Conservation (phyloP, 2,888 invertebrate species). For the Torymus texanus region DNA sequence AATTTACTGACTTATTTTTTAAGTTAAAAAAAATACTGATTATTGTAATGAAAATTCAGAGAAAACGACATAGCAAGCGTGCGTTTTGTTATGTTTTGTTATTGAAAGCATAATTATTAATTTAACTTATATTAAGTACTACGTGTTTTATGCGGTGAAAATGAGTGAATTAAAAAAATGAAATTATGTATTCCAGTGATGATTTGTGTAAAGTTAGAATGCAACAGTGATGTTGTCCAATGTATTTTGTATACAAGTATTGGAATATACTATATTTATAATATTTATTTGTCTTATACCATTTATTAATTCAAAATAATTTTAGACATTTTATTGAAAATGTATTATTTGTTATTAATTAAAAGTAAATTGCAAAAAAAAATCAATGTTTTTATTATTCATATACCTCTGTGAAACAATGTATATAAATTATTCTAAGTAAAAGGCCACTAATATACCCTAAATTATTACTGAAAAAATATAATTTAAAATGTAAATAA, state of each 20-base stretch:
- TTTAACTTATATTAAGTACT: slow-evolving; percentile 3
- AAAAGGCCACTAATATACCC: slow-evolving; percentile 12
- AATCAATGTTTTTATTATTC: slow-evolving; percentile 37
- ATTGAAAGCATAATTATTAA: not conserved
- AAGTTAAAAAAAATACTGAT: not conserved
- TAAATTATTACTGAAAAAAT: slow-evolving; percentile 25
- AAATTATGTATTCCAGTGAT: slow-evolving; percentile 38
- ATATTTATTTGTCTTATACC: slow-evolving; percentile 45
- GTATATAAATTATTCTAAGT: slow-evolving; percentile 26
- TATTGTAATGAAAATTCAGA: slow-evolving; percentile 1
- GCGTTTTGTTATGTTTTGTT: slow-evolving; percentile 14
- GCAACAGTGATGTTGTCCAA: not conserved
- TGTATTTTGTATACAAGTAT: slow-evolving; percentile 46
- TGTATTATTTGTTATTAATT: slow-evolving; percentile 45
- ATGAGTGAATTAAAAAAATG: slow-evolving; percentile 26
- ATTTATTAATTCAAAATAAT: slow-evolving; percentile 41
- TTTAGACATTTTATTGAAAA: slow-evolving; percentile 43
- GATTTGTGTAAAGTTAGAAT: slow-evolving; percentile 10
- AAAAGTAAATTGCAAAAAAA: slow-evolving; percentile 44
- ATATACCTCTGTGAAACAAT: slow-evolving; percentile 35
- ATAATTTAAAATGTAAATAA: slow-evolving; percentile 14
- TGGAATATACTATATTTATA: slow-evolving; percentile 48
- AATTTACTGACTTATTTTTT: slow-evolving; percentile 17
- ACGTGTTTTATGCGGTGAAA: not conserved
- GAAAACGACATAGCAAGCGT: not conserved